Conservation (phyloP, 2,113 vertebrate species). For the Myodes glareolus region DNA sequence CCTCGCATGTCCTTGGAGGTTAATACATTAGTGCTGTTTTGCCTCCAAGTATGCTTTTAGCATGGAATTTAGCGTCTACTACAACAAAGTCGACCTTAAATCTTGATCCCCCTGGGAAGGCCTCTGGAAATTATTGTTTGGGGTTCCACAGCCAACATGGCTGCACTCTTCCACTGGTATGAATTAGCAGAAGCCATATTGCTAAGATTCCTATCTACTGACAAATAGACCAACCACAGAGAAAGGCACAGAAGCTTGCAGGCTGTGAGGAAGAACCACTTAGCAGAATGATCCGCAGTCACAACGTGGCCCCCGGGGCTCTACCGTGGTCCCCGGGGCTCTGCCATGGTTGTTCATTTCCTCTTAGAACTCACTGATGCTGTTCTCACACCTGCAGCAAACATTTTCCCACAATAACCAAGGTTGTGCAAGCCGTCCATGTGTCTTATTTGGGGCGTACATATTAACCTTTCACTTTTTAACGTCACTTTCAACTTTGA, state of each 20-base stretch:
- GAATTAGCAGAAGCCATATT: conserved; percentile 62
- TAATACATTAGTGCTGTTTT: not conserved
- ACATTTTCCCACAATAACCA: not conserved
- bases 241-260: not conserved
- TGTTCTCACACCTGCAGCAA: not conserved
- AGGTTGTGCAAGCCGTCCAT: not conserved
- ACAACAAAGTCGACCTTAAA: conserved; percentile 5
- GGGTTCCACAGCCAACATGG: not conserved
- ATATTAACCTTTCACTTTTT: not conserved
- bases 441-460: not conserved
- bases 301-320: not conserved
- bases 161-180: conserved; percentile 36
- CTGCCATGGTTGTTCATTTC: not conserved
- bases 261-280: not conserved
- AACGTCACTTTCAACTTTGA: conserved; percentile 28
- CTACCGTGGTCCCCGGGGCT: not conserved
- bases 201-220: conserved; percentile 41
- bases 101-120: conserved; percentile 4
- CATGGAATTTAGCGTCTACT: not conserved
- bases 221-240: conserved; percentile 51
- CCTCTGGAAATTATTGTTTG: not conserved
- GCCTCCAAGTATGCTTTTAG: not conserved
- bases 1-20: not conserved
- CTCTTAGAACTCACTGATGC: not conserved
- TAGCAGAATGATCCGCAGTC: not conserved